Base-by-base conservation (phyloP, 2,113 vertebrate species). In the Cyprinodon brontotheroides region DNA sequence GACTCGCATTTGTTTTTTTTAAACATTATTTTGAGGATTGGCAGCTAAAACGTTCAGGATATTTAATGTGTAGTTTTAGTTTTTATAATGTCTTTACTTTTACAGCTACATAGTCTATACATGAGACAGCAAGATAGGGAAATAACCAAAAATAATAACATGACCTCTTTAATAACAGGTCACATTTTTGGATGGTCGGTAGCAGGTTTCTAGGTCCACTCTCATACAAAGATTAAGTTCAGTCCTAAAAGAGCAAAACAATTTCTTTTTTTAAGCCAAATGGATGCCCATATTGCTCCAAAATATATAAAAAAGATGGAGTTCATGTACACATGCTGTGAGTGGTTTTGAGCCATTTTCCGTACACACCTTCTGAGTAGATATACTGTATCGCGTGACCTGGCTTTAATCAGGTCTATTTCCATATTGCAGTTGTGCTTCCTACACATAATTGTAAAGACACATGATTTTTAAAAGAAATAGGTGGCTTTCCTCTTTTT, bases 381-480 rank as follows among this genome's bases (percentile, higher is more conserved):
- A 62, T 60, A 36, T 12, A 50, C 29, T 29, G 29, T 29, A 29
- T 29, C 29, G 59, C 47, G 4, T 57, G 11, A 38, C 50, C 3
- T 48, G 63, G 48, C 47, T 62, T 71, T 7, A 62, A 10, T 14
- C 41, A 11, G 3, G 9, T 63, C 62, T 48, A 11, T 20, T 59
- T 38, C 14, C 15, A 38, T 53, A 11, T 8, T 14, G 29, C 6
- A 53, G 4, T 14, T 2, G 57, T 75, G 64, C 10, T 38, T 62
- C 20, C 15, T 64, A 70, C 2, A 74, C 10, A 17, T 29, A 62
- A 40, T 62, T 65, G 12, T 20, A 61, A 72, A 29, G 38, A 8
- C 9, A 11, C 66, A 3, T 36, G n/a, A 22, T 50, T 6, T 81
- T 61, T 68, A 36, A 74, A 70, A 50, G 22, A 59, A 72, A 20